These are phyloP conservation scores for Chloroceryle amazona DNA, from an alignment of 2,797 vertebrate genomes.

Conservation along the genomic window DNA sequence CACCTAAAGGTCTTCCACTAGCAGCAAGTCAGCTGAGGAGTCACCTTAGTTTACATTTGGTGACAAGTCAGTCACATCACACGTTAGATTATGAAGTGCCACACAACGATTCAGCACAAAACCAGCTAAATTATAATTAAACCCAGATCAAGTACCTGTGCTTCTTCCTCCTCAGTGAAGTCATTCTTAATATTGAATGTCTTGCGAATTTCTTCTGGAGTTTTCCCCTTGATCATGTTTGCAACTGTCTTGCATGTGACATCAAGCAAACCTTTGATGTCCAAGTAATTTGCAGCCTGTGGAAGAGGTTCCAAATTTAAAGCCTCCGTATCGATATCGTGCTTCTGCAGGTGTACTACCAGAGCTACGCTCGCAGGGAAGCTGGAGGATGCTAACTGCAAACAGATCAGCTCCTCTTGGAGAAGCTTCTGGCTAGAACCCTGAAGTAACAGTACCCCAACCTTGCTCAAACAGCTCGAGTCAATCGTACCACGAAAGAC, in stretches of 20 bases:
- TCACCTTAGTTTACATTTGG: not conserved
- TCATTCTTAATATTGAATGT: constrained; percentile 99
- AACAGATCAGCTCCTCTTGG: not conserved
- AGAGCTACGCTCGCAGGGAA: not conserved
- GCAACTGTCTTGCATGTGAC: constrained; percentile 97
- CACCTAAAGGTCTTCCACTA: not conserved
- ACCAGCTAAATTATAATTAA: not conserved
- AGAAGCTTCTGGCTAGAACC: not conserved
- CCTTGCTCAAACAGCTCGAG: not conserved
- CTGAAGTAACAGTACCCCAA: not conserved
- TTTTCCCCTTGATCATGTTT: constrained; percentile 98
- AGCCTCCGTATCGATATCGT: not conserved
- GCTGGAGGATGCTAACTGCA: not conserved
- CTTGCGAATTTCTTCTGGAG: constrained; percentile 99
- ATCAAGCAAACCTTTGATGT: constrained; percentile 96
- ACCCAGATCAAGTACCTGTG: constrained; percentile 87
- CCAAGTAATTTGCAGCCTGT: constrained; percentile 98
- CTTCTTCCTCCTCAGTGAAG: constrained; percentile 99
- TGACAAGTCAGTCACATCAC: not conserved
- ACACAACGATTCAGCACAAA: not conserved
- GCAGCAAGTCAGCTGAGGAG: not conserved
- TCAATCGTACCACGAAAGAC: not conserved
- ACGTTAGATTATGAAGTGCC: not conserved
- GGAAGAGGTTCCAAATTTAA: constrained; percentile 53
- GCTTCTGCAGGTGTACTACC: not conserved